A percentile compares a stretch with the other conserved stretches of the same genome.
These are phyloP conservation scores for Callospermophilus lateralis DNA, from an alignment of 2,113 vertebrate species.

Conservation along the genomic window DNA sequence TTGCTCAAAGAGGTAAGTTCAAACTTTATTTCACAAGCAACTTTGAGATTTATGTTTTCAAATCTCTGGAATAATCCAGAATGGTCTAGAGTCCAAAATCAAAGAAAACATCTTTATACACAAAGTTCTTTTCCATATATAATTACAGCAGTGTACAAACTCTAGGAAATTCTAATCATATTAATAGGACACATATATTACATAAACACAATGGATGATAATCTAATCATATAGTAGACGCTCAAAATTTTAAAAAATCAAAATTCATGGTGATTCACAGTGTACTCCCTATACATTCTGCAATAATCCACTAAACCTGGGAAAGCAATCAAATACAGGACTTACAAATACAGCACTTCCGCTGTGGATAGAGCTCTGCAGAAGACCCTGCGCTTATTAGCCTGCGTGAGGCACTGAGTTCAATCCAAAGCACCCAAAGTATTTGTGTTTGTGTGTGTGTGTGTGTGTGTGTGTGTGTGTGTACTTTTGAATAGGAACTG, in stretches of 20 bases:
- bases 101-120: slow-evolving; percentile 1
- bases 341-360: not conserved
- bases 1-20: slow-evolving; percentile 34
- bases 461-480: too few relatives aligned
- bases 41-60: slow-evolving; percentile 1
- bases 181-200: not conserved
- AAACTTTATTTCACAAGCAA: slow-evolving; percentile 32
- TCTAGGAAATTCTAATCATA: not conserved
- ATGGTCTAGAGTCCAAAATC: not conserved
- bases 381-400: not conserved
- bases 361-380: not conserved
- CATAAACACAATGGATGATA: not conserved
- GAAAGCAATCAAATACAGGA: not conserved
- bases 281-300: not conserved
- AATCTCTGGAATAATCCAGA: not conserved
- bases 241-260: not conserved
- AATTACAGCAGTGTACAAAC: slow-evolving; percentile 13
- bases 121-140: not conserved
- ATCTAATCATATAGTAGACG: not conserved
- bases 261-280: not conserved
- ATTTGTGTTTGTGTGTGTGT: too few relatives aligned
- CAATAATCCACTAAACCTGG: not conserved
- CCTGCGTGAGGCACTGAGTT: not conserved
- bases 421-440: not conserved
- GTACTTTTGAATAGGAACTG: not conserved